Evolutionary conservation across 2,113 vertebrate genomes (phyloP), one percentile per base, ranked within the genome.

Genomic region (Scortum barcoo): DNA sequence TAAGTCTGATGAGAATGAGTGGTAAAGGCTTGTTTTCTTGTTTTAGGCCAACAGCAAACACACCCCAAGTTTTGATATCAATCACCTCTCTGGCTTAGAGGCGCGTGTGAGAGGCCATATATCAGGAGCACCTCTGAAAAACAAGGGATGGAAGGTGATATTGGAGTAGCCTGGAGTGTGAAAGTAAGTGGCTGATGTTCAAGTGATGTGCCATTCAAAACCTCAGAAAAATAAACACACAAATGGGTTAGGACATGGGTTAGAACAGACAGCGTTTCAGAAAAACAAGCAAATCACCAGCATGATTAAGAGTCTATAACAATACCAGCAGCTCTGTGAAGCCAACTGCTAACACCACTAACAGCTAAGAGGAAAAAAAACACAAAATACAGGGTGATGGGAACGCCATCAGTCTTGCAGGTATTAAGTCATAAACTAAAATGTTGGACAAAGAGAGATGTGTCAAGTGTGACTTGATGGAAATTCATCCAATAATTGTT

Each of bases 51-150:
- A 48, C 38, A 83, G 74, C 77, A 68, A 88, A 85, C 62, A 88
- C 70, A 28, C 33, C 50, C 4, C 26, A 10, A 44, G 67, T 72
- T 80, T 26, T 46, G 46, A 62, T 78, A 87, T 92, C 81, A 88
- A 89, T 92, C 89, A 88, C 83, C 72, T 67, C 62, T 28, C 33
- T 72, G 54, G 88, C 87, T 92, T 61, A 74, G 62, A 88, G 89
- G 74, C 76, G 63, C 53, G 78, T 44, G 54, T 40, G 76, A 22
- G 63, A 77, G 46, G 30, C 68, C 72, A 38, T 93, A 78, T 60
- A 89, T 88, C 82, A 87, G 66, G 9, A 56, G 62, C 60, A 57
- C 20, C 79, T 79, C 54, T 16, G 28, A 63, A 84, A 73, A 81
- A 54, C 28, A 70, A 77, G 11, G 17, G n/a, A 7, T 8, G 76